Percentiles rank a stretch among this genome's conserved stretches.
Conservation (phyloP, 92 coral and sea anemone species). For the Epizoanthus fatuus region DNA sequence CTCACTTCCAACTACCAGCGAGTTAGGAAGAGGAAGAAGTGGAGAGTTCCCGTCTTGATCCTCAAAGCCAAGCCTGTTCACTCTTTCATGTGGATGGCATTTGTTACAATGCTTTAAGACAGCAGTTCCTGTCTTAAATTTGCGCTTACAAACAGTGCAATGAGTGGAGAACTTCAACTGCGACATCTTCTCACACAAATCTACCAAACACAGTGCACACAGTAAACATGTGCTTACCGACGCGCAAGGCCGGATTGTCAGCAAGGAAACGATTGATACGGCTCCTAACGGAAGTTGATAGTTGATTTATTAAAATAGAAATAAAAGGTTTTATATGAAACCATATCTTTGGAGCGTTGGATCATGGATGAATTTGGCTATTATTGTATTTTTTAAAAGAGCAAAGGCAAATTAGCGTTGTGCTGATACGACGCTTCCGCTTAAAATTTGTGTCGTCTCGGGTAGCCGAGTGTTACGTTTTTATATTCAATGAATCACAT, state of each 20-base stretch:
- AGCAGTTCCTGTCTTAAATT: conserved; percentile 14
- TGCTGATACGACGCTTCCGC: too few species aligned
- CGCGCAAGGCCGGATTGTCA: neutral
- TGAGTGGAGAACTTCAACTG: neutral
- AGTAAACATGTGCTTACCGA: neutral
- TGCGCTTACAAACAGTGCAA: neutral
- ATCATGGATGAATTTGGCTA: too few species aligned
- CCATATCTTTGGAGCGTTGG: neutral
- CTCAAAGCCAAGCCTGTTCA: neutral
- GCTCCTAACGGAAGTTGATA: too few species aligned
- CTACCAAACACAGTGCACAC: neutral
- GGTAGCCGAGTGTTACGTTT: too few species aligned
- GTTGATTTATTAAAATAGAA: neutral
- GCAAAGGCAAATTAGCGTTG: too few species aligned
- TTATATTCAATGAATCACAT: too few species aligned
- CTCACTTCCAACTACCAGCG: conserved; percentile 2
- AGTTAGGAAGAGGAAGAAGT: neutral
- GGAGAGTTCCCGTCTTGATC: conserved; percentile 9
- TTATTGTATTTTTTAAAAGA: too few species aligned
- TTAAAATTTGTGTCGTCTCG: too few species aligned
- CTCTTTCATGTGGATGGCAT: conserved; percentile 1
- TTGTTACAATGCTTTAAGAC: neutral
- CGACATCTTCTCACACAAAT: neutral
- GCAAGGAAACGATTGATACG: neutral
- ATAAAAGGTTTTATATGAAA: neutral